phyloP scores from a whole-genome alignment of 2,113 vertebrate species.

The Myrmecobius fasciatus region DNA sequence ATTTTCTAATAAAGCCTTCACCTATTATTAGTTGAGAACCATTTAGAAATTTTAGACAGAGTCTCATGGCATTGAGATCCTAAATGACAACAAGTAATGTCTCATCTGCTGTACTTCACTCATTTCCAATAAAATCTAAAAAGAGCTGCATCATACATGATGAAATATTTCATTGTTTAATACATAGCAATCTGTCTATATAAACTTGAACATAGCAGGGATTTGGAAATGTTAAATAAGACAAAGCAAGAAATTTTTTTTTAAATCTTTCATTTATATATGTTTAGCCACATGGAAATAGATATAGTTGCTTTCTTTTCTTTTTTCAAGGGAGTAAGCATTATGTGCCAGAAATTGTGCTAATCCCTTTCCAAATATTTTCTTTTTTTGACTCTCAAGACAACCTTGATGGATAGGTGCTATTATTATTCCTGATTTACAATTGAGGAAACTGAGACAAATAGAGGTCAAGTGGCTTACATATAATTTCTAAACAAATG shows the following conservation, averaged over 20 bases:
- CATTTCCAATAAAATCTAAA: constrained; percentile 24
- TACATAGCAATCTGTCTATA: not conserved
- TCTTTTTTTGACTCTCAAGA: too few relatives aligned
- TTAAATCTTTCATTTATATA: not conserved
- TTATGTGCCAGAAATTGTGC: too few relatives aligned
- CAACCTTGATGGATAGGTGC: too few relatives aligned
- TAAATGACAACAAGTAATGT: not conserved
- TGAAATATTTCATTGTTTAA: not conserved
- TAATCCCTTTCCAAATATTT: too few relatives aligned
- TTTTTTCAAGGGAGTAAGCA: too few relatives aligned
- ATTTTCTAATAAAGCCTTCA: constrained; percentile 4
- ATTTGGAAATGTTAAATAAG: not conserved
- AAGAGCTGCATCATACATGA: not conserved
- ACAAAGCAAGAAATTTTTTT: not conserved
- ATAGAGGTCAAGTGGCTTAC: too few relatives aligned
- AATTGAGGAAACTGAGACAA: too few relatives aligned
- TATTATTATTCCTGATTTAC: too few relatives aligned
- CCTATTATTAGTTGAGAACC: constrained; percentile 3
- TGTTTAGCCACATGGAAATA: not conserved
- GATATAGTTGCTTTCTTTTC: too few relatives aligned
- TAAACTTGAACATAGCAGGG: not conserved
- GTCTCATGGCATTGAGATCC: constrained; percentile 11
- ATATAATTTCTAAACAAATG: not conserved
- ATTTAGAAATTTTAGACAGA: constrained; percentile 6
- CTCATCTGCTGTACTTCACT: not conserved